Conservation (phyloP, 2,888 invertebrate genomes). For the Gari tellinella region DNA sequence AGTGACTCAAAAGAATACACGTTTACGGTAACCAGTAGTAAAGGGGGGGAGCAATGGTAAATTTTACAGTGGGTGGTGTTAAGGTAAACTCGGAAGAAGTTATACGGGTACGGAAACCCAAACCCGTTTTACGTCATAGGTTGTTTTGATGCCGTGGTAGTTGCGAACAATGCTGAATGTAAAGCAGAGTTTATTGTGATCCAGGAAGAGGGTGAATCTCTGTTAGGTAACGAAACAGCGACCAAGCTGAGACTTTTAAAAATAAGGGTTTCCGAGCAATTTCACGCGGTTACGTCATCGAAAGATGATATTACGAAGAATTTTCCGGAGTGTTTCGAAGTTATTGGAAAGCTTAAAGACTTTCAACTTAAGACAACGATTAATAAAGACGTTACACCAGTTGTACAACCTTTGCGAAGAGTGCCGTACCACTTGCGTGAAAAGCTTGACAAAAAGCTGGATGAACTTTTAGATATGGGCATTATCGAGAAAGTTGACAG, state of each 20-base stretch:
- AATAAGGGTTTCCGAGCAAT: background rate
- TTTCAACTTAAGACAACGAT: conserved; percentile 12
- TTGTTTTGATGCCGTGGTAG: background rate
- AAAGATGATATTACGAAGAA: background rate
- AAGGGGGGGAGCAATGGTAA: background rate
- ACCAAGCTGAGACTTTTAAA: conserved; percentile 5
- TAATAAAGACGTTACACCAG: conserved; percentile 10
- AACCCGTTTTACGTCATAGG: conserved; percentile 19
- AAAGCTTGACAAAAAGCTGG: conserved; percentile 32
- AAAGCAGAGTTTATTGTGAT: conserved; percentile 18
- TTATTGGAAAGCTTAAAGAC: conserved; percentile 22
- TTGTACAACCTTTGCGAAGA: conserved; percentile 16
- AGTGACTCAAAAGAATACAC: background rate
- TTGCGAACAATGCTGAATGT: background rate
- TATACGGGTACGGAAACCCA: conserved; percentile 15
- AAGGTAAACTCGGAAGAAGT: conserved; percentile 7
- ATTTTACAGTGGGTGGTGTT: conserved; percentile 2
- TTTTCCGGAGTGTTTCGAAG: conserved; percentile 6
- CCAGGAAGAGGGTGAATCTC: conserved; percentile 6
- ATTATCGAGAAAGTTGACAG: conserved; percentile 49
- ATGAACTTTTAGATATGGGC: conserved; percentile 28
- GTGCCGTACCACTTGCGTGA: conserved; percentile 17
- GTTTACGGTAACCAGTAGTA: background rate
- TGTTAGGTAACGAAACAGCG: conserved; percentile 11
- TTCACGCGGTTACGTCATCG: background rate